A percentile compares a stretch with the other conserved stretches of the same genome.
phyloP scores from a whole-genome alignment of 2,113 vertebrate genomes.

The Solea solea region DNA sequence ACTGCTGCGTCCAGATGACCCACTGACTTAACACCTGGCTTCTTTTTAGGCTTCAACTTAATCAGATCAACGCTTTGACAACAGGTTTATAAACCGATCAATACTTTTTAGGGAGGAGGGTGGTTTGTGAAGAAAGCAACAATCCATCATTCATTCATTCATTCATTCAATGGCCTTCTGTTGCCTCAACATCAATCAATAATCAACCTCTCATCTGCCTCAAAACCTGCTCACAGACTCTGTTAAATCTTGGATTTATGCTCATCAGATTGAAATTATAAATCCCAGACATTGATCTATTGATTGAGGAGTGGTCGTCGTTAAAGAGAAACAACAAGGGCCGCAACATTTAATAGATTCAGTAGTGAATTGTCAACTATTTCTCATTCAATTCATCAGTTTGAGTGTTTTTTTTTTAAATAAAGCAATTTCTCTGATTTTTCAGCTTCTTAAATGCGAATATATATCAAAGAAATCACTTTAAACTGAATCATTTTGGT shows the following conservation, averaged over 20 bases:
- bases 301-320: conserved; percentile 10
- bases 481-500: too few relatives aligned
- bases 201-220: conserved; percentile 9
- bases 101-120: conserved; percentile 45
- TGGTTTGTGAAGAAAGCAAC: conserved; percentile 29
- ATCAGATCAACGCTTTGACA: conserved; percentile 22
- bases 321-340: conserved; percentile 7
- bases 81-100: conserved; percentile 59
- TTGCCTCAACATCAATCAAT: conserved; percentile 75
- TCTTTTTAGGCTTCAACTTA: conserved; percentile 12
- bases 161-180: conserved; percentile 70
- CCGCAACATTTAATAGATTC: neutral
- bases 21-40: neutral
- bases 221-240: conserved; percentile 17
- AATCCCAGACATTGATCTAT: conserved; percentile 47
- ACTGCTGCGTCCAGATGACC: neutral
- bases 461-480: too few relatives aligned
- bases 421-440: too few relatives aligned
- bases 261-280: conserved; percentile 33
- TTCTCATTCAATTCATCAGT: too few relatives aligned
- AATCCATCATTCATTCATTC: neutral
- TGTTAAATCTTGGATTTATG: conserved; percentile 49
- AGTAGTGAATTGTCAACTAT: too few relatives aligned
- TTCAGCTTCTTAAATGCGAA: too few relatives aligned
- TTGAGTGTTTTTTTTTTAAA: too few relatives aligned